Percentiles rank a stretch among this genome's conserved stretches.
These are phyloP conservation scores for Protophormia terraenovae DNA, from an alignment of 2,888 invertebrate species.

Conservation along the genomic window DNA sequence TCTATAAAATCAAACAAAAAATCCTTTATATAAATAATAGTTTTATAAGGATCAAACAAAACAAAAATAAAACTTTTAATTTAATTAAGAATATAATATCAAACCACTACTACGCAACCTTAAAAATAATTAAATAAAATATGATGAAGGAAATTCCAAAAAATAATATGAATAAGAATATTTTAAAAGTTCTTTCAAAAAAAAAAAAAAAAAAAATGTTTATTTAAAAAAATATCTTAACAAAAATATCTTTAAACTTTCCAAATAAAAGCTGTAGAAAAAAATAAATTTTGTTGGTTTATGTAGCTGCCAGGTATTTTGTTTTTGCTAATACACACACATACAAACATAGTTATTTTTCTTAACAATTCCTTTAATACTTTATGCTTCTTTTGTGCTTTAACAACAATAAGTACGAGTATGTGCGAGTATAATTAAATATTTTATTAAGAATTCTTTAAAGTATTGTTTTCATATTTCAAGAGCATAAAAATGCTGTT, in stretches of 20 bases:
- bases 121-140: not conserved
- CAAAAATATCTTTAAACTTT: not conserved
- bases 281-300: not conserved
- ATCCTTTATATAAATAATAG: not conserved
- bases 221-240: not conserved
- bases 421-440: not conserved
- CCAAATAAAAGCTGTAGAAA: not conserved
- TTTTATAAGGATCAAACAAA: constrained; percentile 12
- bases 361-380: not conserved
- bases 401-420: not conserved
- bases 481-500: not conserved
- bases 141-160: not conserved
- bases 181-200: not conserved
- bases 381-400: not conserved
- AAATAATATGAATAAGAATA: not conserved
- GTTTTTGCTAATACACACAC: not conserved
- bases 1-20: not conserved
- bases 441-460: not conserved
- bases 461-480: not conserved
- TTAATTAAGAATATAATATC: constrained; percentile 25
- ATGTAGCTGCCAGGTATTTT: not conserved
- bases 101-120: constrained; percentile 8
- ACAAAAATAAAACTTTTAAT: constrained; percentile 14
- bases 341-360: not conserved
- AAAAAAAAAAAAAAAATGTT: not conserved